Conservation (phyloP, 2,888 invertebrate genomes). For the Cryptus viduatorius region DNA sequence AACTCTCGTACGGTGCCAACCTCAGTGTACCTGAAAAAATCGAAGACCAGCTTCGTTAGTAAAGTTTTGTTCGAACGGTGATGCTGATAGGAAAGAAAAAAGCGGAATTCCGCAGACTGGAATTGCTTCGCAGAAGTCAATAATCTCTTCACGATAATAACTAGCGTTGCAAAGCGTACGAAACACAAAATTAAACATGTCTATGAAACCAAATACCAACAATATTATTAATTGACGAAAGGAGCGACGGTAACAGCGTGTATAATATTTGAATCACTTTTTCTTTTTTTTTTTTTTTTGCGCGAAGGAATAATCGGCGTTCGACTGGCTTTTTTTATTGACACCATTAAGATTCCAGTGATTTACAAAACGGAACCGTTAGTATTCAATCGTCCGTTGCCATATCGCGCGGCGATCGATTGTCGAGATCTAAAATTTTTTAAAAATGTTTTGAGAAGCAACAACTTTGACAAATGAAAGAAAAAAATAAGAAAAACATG, state of each 20-base stretch:
- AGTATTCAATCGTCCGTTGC: neutral
- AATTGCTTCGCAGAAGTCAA: neutral
- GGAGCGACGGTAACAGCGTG: neutral
- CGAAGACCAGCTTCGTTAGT: conserved; percentile 54
- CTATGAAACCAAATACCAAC: conserved; percentile 2
- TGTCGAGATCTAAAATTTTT: conserved; percentile 6
- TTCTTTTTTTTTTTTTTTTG: neutral
- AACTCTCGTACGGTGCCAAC: conserved; percentile 71
- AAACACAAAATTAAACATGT: neutral
- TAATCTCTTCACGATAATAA: neutral
- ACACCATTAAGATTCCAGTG: conserved; percentile 18
- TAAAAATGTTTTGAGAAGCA: neutral
- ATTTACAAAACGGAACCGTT: conserved; percentile 37
- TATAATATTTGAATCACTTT: neutral
- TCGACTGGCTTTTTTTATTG: conserved; percentile 33
- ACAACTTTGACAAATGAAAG: neutral
- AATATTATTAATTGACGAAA: conserved; percentile 12
- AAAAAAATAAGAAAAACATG: neutral
- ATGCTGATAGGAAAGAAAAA: neutral
- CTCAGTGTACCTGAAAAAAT: conserved; percentile 72
- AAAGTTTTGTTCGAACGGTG: neutral
- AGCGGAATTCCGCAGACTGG: neutral
- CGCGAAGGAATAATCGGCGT: conserved; percentile 2
- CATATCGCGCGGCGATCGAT: conserved; percentile 13
- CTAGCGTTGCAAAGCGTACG: conserved; percentile 26